Evolutionary conservation across 2,888 invertebrate genomes (phyloP).

Genomic region (Plebejus melissa): DNA sequence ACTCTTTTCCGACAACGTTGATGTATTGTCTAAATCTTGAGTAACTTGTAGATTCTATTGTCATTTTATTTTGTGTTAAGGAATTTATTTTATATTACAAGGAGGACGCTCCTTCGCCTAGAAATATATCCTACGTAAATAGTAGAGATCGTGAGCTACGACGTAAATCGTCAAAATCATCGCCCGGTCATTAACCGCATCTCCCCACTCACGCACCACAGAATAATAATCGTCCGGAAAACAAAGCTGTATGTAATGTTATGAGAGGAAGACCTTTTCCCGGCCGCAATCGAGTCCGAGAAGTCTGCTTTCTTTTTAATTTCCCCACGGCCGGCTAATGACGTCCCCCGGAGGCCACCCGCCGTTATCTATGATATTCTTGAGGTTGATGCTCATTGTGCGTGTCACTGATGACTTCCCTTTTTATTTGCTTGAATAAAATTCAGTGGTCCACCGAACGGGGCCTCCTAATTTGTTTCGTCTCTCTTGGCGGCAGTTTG

Average conservation of each 20-base stretch:
- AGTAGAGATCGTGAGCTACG: not conserved
- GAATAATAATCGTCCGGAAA: conserved; percentile 80
- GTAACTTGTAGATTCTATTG: not conserved
- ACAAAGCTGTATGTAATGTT: conserved; percentile 78
- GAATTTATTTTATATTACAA: not conserved
- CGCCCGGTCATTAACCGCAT: conserved; percentile 63
- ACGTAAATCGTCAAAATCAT: conserved; percentile 16
- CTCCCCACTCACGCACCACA: conserved; percentile 77
- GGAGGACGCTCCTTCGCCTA: not conserved
- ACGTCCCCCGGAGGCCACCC: conserved; percentile 69
- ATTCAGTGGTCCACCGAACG: conserved; percentile 76
- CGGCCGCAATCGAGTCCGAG: conserved; percentile 76
- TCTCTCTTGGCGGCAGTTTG: conserved; percentile 76
- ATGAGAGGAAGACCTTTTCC: conserved; percentile 74
- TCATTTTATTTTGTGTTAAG: not conserved
- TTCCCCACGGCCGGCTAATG: conserved; percentile 79
- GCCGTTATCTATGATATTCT: conserved; percentile 79
- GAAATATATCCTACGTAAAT: not conserved
- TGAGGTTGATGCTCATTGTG: conserved; percentile 80
- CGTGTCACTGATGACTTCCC: conserved; percentile 79
- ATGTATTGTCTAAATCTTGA: not conserved
- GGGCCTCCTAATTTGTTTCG: conserved; percentile 76
- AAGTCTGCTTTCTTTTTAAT: conserved; percentile 79
- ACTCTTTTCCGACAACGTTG: conserved; percentile 10
- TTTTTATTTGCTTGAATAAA: conserved; percentile 79